Percentiles rank a stretch among this genome's conserved stretches.
Conservation (phyloP, 2,797 vertebrate species). For the Rhynchonycteris naso region DNA sequence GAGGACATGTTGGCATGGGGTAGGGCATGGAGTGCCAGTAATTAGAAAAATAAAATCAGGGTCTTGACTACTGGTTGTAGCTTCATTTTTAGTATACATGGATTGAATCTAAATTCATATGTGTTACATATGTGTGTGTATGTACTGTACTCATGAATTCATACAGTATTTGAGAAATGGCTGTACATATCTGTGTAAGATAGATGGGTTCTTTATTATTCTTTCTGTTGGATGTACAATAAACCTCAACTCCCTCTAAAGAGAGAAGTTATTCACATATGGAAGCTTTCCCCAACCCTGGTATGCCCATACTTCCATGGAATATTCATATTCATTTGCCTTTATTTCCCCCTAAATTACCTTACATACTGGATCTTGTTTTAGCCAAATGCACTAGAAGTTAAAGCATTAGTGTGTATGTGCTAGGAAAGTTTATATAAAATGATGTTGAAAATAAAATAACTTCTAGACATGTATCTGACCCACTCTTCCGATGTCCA, state of each 20-base stretch:
- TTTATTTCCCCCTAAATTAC: background rate
- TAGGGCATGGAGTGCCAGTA: background rate
- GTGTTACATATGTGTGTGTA: background rate
- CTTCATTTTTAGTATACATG: background rate
- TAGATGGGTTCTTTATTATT: background rate
- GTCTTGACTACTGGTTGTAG: background rate
- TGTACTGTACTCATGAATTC: background rate
- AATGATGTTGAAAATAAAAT: constrained; percentile 43
- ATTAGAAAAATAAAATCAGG: background rate
- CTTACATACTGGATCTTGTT: constrained; percentile 21
- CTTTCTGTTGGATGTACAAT: background rate
- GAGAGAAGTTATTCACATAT: background rate
- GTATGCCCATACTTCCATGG: background rate
- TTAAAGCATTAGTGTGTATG: background rate
- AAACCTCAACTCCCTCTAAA: background rate
- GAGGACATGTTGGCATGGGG: background rate
- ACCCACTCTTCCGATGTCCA: background rate
- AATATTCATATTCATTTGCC: constrained; percentile 34
- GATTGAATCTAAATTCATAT: background rate
- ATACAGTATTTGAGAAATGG: background rate
- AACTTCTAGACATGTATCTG: background rate
- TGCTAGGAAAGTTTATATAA: background rate
- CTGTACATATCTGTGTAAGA: background rate
- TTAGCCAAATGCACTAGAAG: constrained; percentile 21
- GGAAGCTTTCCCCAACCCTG: background rate